Evolutionary conservation across 2,888 invertebrate species (phyloP), one percentile per base, ranked within the genome.

Genomic region (Odontothrips loti): DNA sequence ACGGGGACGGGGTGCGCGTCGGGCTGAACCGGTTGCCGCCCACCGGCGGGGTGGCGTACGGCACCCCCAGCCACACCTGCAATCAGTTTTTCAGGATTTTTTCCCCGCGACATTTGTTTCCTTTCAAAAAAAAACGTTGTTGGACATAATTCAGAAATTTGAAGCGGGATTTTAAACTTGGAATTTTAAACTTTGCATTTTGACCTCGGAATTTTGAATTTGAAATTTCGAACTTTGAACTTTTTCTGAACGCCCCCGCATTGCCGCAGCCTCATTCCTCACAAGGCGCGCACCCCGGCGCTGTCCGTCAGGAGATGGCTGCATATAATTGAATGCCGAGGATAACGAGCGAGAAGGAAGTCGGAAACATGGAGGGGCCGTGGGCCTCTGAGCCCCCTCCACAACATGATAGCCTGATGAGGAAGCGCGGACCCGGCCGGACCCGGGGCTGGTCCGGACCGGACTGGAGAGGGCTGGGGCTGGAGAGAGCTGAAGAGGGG

Each of bases 11-110:
- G 82, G 95, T 95, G 34, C 96, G 96, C 29, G 98, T 98, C 17
- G 97, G 97, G 96, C 98, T 97, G 88, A 98, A 98, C 82, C 98
- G 91, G 82, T 98, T 89, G 82, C 93, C 93, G 10, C 96, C 96
- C 79, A 94, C 89, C 51, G 97, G 97, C 34, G 98, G 95, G 79
- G 96, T 96, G 43, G 97, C 98, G 88, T 98, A 98, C 10, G 97
- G 97, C 82, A 98, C 93, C 10, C 98, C 98, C 80, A 95, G 91
- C 87, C 96, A 98, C 83, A 96, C 95, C 87, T 97, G 93, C 82
- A 93, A n/a, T 43, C 34, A 43, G 34, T n/a, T n/a, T n/a, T n/a
- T n/a, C n/a, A n/a, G n/a, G n/a, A n/a, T n/a, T n/a, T n/a, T n/a
- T n/a, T n/a, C n/a, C n/a, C n/a, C n/a, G n/a, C n/a, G n/a, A n/a